Percentiles rank a stretch among this genome's conserved stretches.
These are phyloP conservation scores for Cephalopterus ornatus DNA, from an alignment of 2,113 vertebrate species.

Conservation along the genomic window DNA sequence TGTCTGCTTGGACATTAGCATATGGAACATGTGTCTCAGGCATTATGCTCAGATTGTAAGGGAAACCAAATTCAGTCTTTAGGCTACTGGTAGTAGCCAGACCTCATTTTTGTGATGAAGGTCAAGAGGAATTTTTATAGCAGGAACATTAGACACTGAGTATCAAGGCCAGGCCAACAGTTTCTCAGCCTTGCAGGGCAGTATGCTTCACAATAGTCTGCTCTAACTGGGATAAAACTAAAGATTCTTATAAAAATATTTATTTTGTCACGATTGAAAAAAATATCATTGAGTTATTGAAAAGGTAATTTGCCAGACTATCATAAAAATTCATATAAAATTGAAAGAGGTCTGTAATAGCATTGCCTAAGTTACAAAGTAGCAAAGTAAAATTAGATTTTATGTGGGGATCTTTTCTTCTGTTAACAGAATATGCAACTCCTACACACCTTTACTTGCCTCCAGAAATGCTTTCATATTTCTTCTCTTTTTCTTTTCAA, in stretches of 20 bases:
- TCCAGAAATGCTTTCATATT: background rate
- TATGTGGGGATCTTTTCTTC: background rate
- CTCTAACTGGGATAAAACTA: background rate
- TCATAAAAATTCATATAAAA: background rate
- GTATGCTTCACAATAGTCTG: background rate
- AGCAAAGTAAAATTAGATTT: constrained; percentile 5
- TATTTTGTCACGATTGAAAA: background rate
- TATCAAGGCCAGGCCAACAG: background rate
- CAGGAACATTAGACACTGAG: background rate
- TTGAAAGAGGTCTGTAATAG: background rate
- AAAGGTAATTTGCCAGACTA: background rate
- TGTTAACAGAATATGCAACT: background rate
- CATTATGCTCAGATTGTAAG: background rate
- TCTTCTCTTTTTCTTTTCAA: background rate
- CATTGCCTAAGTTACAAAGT: background rate
- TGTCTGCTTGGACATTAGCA: background rate
- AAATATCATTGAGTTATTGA: background rate
- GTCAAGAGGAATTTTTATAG: background rate
- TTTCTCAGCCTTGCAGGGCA: background rate
- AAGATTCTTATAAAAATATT: background rate
- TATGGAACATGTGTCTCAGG: background rate
- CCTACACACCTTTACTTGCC: background rate
- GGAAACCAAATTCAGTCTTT: background rate
- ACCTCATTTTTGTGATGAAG: background rate
- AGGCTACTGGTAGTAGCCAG: background rate